These are phyloP conservation scores for Calameuta filiformis DNA, from an alignment of 2,888 invertebrate genomes.

Conservation along the genomic window DNA sequence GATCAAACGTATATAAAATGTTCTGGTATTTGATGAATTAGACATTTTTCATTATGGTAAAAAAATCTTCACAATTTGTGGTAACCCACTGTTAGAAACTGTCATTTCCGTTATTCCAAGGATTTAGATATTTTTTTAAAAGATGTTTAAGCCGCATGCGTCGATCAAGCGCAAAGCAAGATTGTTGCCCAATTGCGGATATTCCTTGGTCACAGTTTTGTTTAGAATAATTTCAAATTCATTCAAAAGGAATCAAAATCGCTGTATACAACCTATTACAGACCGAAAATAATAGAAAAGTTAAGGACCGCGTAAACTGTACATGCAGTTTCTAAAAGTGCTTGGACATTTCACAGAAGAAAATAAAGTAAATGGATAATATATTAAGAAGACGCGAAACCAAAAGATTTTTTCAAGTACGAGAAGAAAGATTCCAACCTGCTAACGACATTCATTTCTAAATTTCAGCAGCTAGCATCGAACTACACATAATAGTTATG, in stretches of 20 bases:
- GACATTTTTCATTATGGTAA: not conserved
- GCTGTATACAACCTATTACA: not conserved
- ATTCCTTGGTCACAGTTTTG: not conserved
- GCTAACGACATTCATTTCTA: not conserved
- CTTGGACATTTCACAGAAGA: not conserved
- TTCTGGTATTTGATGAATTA: not conserved
- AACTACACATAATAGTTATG: not conserved
- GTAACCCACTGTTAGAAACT: not conserved
- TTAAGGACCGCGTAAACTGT: not conserved
- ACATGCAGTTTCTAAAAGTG: not conserved
- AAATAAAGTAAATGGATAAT: not conserved
- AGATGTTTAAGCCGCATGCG: not conserved
- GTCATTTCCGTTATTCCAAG: no score
- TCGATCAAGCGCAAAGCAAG: not conserved
- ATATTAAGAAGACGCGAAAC: not conserved
- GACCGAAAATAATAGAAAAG: not conserved
- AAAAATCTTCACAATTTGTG: not conserved
- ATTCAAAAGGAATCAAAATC: not conserved
- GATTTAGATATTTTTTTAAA: not conserved
- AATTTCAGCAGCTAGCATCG: not conserved
- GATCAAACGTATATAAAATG: not conserved
- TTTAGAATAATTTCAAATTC: not conserved
- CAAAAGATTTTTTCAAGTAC: no score
- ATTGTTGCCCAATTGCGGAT: not conserved
- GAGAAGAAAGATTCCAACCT: not conserved